Percentiles rank a stretch among this genome's conserved stretches.
phyloP scores from a whole-genome alignment of 2,797 vertebrate species.

The Aldrovandia affinis region DNA sequence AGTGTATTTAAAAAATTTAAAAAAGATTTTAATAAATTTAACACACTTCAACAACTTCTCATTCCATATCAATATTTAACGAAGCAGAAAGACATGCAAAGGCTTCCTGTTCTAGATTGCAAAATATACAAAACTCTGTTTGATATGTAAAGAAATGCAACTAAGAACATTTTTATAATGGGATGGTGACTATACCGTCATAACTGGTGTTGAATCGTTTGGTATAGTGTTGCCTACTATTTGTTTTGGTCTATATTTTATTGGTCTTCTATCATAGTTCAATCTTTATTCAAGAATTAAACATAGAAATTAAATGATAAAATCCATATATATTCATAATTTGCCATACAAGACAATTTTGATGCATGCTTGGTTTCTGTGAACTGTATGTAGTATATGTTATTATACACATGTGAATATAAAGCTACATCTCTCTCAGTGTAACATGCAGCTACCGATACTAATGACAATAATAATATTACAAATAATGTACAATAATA shows the following conservation, averaged over 20 bases:
- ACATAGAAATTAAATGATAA: not conserved
- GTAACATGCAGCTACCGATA: too few relatives aligned
- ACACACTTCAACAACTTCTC: not conserved
- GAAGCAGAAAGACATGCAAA: not conserved
- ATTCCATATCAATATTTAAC: conserved; percentile 3
- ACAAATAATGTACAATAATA: too few relatives aligned
- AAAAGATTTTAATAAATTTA: not conserved
- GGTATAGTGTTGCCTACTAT: not conserved
- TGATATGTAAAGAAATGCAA: not conserved
- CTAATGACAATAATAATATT: too few relatives aligned
- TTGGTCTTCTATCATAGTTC: not conserved
- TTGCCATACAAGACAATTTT: not conserved
- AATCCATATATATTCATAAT: not conserved
- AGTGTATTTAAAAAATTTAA: too few relatives aligned
- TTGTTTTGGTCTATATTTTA: not conserved
- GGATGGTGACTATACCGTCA: not conserved
- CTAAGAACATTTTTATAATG: not conserved
- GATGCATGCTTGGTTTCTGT: too few relatives aligned
- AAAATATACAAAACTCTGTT: not conserved
- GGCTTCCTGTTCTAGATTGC: not conserved
- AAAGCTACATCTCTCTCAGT: not conserved
- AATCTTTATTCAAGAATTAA: not conserved
- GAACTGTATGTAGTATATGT: not conserved
- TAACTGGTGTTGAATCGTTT: not conserved
- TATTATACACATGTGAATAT: not conserved